Evolutionary conservation across 2,797 vertebrate genomes (phyloP).

Genomic region (Chelmon rostratus): DNA sequence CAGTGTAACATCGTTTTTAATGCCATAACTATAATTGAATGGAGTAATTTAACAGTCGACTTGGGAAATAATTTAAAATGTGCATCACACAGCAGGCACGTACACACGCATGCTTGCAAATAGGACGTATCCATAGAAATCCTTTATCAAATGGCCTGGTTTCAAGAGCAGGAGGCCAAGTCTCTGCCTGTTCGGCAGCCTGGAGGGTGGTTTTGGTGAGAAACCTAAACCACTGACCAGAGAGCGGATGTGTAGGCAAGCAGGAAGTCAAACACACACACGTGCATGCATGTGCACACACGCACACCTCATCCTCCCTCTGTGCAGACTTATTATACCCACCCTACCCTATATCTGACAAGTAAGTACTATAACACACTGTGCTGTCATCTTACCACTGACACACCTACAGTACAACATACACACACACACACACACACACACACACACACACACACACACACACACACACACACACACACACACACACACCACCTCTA

Average conservation of each 20-base stretch:
- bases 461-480: constrained; percentile 19
- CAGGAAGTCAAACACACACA: neutral
- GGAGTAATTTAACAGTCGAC: constrained; percentile 44
- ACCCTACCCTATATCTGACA: constrained; percentile 51
- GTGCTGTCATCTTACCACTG: constrained; percentile 32
- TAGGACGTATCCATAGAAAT: neutral
- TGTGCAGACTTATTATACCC: constrained; percentile 45
- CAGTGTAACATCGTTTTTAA: constrained; percentile 18
- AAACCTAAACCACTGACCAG: constrained; percentile 12
- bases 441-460: neutral
- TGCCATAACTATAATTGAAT: constrained; percentile 23
- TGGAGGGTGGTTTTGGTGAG: neutral
- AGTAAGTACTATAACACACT: constrained; percentile 47
- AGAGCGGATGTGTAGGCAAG: constrained; percentile 1
- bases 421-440: constrained; percentile 2
- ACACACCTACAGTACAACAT: constrained; percentile 9
- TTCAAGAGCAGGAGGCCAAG: neutral
- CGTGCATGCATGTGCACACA: constrained; percentile 23
- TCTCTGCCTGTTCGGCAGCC: neutral
- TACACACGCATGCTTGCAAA: neutral
- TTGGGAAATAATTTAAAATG: constrained; percentile 20
- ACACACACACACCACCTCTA: constrained; percentile 39
- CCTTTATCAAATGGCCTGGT: neutral
- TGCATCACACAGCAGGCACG: neutral
- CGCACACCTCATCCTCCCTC: constrained; percentile 22